A percentile compares a stretch with the other conserved stretches of the same genome.
Evolutionary conservation across 1,140 invertebrate genomes (phyloP).

Genomic region (Bombus balteatus): DNA sequence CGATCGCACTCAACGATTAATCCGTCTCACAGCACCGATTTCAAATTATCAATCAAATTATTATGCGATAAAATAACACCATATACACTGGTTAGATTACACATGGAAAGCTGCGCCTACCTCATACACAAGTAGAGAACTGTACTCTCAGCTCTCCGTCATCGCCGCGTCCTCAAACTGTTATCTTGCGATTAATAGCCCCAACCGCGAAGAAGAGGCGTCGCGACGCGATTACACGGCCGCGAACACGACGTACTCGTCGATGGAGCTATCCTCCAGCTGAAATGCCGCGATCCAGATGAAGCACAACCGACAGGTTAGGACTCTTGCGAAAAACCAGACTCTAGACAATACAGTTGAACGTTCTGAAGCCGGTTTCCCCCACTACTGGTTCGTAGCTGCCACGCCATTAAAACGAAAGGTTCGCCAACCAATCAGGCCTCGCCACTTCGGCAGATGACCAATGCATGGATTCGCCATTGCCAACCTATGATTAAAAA

Average conservation of each 20-base stretch:
- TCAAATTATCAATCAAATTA: background rate
- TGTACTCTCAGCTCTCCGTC: constrained; percentile 71
- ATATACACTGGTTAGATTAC: background rate
- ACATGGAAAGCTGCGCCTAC: constrained; percentile 38
- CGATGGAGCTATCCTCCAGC: too few relatives aligned
- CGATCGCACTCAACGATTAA: too few relatives aligned
- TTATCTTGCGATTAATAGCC: background rate
- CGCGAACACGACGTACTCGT: background rate
- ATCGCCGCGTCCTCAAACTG: constrained; percentile 44
- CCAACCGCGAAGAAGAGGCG: background rate
- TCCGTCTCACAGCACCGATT: background rate
- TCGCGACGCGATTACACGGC: constrained; percentile 15
- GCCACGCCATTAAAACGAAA: constrained; percentile 20
- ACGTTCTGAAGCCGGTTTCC: background rate
- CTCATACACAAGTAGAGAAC: constrained; percentile 49
- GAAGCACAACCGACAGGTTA: constrained; percentile 28
- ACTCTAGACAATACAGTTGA: background rate
- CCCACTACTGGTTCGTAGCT: background rate
- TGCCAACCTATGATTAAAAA: background rate
- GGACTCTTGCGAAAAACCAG: constrained; percentile 1
- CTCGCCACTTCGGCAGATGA: constrained; percentile 23
- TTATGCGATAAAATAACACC: background rate
- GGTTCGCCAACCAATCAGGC: background rate
- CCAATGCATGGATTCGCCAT: background rate
- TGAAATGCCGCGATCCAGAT: constrained; percentile 12